phyloP scores from a whole-genome alignment of 2,113 vertebrate genomes.

The Trogon melanurus region DNA sequence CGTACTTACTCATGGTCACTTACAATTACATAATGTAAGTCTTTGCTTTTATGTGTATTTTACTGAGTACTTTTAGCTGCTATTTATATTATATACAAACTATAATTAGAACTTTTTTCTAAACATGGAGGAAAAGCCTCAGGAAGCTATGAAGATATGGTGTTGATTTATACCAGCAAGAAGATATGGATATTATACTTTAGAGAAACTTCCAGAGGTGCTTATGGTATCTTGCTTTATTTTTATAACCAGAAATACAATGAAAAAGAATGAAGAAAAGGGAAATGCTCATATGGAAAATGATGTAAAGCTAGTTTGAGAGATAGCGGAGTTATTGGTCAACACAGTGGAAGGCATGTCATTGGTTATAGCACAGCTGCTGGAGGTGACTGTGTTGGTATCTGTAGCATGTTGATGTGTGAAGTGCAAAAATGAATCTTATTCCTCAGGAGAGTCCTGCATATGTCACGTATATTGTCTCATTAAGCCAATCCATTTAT shows the following conservation, averaged over 20 bases:
- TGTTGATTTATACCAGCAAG: background rate
- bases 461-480: slow-evolving; percentile 95
- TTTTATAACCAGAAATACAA: background rate
- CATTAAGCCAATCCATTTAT: slow-evolving; percentile 95
- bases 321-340: slow-evolving; percentile 68
- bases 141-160: background rate
- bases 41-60: background rate
- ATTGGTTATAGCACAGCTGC: slow-evolving; percentile 76
- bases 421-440: slow-evolving; percentile 88
- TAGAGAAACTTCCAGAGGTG: background rate
- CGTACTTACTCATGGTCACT: background rate
- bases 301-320: background rate
- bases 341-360: slow-evolving; percentile 65
- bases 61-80: background rate
- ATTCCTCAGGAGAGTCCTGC: slow-evolving; percentile 89
- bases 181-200: background rate
- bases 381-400: slow-evolving; percentile 84
- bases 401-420: slow-evolving; percentile 87
- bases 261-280: background rate
- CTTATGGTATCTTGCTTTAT: background rate
- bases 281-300: background rate
- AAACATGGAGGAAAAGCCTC: background rate
- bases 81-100: background rate
- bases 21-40: background rate
- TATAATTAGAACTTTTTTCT: background rate